These are phyloP conservation scores for Nerophis ophidion DNA, from an alignment of 2,113 vertebrate genomes.

Conservation along the genomic window DNA sequence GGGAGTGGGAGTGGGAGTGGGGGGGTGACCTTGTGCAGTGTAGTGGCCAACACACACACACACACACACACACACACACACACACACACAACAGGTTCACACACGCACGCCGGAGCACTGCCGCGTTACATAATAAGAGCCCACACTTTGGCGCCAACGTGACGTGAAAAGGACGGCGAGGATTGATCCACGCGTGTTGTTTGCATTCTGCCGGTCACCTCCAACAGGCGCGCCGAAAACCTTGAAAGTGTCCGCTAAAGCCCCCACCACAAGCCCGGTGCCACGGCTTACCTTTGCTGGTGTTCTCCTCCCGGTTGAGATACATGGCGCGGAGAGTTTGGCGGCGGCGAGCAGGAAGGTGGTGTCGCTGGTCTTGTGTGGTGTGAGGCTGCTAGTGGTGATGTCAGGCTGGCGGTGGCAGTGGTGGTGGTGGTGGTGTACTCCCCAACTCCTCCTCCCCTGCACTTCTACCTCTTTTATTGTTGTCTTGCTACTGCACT, in stretches of 20 bases:
- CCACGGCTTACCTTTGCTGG: conserved; percentile 69
- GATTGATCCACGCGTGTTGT: background rate
- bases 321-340: conserved; percentile 70
- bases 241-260: conserved; percentile 53
- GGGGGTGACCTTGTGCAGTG: conserved; percentile 72
- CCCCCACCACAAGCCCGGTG: conserved; percentile 31
- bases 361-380: conserved; percentile 1
- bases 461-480: conserved; percentile 64
- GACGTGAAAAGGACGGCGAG: conserved; percentile 16
- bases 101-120: conserved; percentile 9
- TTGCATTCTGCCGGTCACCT: conserved; percentile 5
- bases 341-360: conserved; percentile 11
- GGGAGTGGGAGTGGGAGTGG: background rate
- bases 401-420: background rate
- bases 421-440: conserved; percentile 1
- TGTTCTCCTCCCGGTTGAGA: conserved; percentile 76
- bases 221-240: conserved; percentile 37
- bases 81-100: conserved; percentile 4
- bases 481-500: conserved; percentile 70
- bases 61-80: background rate
- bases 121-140: conserved; percentile 61
- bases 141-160: conserved; percentile 49
- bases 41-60: conserved; percentile 7
- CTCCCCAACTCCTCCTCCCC: conserved; percentile 61
- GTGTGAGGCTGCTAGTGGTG: background rate